Evolutionary conservation across 2,888 invertebrate genomes (phyloP), one percentile per base, ranked within the genome.

Genomic region (Camponotus fellah): DNA sequence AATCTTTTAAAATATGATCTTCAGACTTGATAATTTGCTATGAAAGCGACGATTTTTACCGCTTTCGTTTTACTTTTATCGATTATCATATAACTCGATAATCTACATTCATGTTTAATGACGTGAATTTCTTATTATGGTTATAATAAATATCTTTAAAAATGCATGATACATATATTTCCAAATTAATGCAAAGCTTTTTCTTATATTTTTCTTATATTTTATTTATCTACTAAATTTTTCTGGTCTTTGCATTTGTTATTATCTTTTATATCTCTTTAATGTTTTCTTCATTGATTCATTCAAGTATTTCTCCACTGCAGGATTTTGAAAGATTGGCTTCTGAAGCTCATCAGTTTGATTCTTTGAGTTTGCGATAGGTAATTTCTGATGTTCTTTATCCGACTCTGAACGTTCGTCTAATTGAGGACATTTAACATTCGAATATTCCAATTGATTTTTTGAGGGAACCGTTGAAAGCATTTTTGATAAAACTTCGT

Each of bases 281-380:
- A 92, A 43, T 2, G 90, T 88, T 0, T 77, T 74, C 3, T 66
- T 69, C 89, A 92, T 91, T 12, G 88, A 85, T 0, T 89, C 85
- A 83, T 92, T 74, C 37, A 92, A 60, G 6, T 79, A 53, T 58
- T 82, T 86, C 4, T 89, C 87, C 32, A 92, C 6, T 26, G 76
- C 72, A 0, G 82, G 79, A 53, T 89, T 91, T 14, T 76, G 65
- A 68, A 92, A 91, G 37, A 85, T 43, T 5, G 87, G 85, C 12
- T 40, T 77, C 14, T 14, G 60, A n/a, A 40, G 53, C 10, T 77
- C n/a, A 0, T 9, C 0, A 2, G 26, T n/a, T 6, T 64, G 32
- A 2, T 0, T 1, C 17, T 5, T 12, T 62, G n/a, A 64, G 9
- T 2, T 76, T 75, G 53, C 26, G 1, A 12, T 0, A n/a, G 2